Base-by-base conservation (phyloP, 2,888 invertebrate genomes). In the Drosophila flavopinicola region DNA sequence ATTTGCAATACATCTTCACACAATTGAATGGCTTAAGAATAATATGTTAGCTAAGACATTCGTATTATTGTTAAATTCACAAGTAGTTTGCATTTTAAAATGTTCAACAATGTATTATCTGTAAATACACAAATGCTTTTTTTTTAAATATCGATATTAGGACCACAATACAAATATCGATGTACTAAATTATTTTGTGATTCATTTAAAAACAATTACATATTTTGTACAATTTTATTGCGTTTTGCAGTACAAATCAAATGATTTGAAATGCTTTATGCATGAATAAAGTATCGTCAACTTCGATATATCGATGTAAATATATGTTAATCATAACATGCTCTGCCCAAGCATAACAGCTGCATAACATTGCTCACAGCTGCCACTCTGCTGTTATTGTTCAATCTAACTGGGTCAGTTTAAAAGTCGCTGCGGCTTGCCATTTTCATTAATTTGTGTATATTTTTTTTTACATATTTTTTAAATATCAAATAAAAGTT, bases 301-400 rank as follows among this genome's bases (percentile, higher is more conserved):
- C 17, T 51, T 37, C 59, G 53, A 59, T 42, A 35, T 37, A 32
- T 65, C 37, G 41, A 41, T 44, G 23, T 25, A 15, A n/a, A 9
- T 30, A 2, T 10, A 53, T 66, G 47, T 39, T 17, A 51, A 11
- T 7, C 1, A 7, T 59, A 39, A 59, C 66, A 54, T 38, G 30
- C 9, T 11, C 25, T 51, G 11, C 15, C 4, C 4, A 23, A 30
- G 24, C 17, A 15, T 38, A 49, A 68, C 64, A 69, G 48, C 9
- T n/a, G 2, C 20, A 10, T 68, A 54, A 71, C 66, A 70, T 56
- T 25, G 23, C 52, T 27, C 33, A 45, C 54, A 68, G 58, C 59
- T 67, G 68, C 58, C 71, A 72, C 64, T 73, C 73, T 72, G 72
- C 69, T 72, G 74, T 73, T 72, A 68, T 73, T 73, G 59, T 73